Conservation (phyloP, 2,113 vertebrate genomes). For the Lagopus leucura region DNA sequence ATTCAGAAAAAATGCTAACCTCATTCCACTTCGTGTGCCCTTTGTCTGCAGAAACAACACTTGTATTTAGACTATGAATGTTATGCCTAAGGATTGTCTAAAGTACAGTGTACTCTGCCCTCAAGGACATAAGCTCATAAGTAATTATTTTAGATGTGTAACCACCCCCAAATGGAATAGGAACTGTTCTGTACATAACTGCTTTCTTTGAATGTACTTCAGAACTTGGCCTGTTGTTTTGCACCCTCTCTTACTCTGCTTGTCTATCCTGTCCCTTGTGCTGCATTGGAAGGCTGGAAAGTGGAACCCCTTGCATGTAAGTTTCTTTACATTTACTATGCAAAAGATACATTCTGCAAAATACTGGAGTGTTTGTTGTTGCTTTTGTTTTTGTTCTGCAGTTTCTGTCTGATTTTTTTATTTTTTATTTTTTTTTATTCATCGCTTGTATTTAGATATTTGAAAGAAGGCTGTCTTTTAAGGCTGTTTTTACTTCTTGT, state of each 20-base stretch:
- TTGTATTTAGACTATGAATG: neutral
- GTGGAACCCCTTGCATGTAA: constrained; percentile 98
- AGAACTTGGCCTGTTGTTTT: neutral
- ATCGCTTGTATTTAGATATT: neutral
- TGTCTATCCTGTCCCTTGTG: constrained; percentile 79
- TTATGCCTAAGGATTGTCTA: neutral
- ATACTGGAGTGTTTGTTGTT: neutral
- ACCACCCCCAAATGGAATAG: neutral
- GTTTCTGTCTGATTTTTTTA: neutral
- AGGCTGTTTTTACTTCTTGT: neutral
- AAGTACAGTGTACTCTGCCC: neutral
- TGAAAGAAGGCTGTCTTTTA: neutral
- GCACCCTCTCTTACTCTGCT: constrained; percentile 69
- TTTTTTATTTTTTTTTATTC: neutral
- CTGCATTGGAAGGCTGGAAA: constrained; percentile 90
- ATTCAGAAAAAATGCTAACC: neutral
- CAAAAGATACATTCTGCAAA: neutral
- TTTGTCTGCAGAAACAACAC: neutral
- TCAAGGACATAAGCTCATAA: fast-evolving
- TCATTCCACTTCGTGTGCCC: neutral
- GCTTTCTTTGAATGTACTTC: neutral
- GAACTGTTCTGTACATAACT: neutral
- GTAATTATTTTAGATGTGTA: neutral
- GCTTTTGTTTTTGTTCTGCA: neutral
- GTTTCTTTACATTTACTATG: constrained; percentile 70